Base-by-base conservation (phyloP, 2,888 invertebrate species). In the Notodonta ziczac region DNA sequence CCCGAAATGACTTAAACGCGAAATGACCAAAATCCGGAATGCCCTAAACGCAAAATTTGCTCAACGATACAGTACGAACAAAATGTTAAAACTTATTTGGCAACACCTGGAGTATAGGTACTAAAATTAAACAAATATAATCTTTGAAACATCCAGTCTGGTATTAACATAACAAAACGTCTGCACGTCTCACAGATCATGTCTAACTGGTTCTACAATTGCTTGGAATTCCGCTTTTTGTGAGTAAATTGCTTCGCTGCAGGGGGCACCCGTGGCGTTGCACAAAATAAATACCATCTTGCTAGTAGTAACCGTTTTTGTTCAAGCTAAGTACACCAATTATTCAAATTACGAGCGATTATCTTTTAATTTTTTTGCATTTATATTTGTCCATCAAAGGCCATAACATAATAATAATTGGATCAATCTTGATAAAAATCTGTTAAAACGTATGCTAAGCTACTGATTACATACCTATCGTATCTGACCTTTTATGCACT, bases 171-270 rank as follows among this genome's bases (percentile, higher is more conserved):
- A 42, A 9, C 9, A 10, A 48, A 48, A 48, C 48, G 48, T 48
- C 48, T n/a, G 48, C 42, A 52, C 16, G 42, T 42, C 50, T 39
- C n/a, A 61, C 46, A 56, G 57, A 46, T 53, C 60, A 50, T 10
- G 46, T 24, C 14, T n/a, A 44, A 61, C 44, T 62, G 58, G 60
- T 67, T 59, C 59, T 16, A 64, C 66, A 66, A 73, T 61, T 50
- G 62, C 62, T 60, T 46, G 60, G 58, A 63, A 73, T 64, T 66
- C 58, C 8, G 65, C 62, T 69, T 76, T 76, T 74, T 74, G 73
- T 64, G 16, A 40, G 67, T 69, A 76, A 76, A 76, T 76, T 68
- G 65, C 68, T 51, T 65, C 72, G 73, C 76, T 67, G 61, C 72
- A 56, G 76, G 76, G 73, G 69, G 66, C 65, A 42, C 59, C 64